Percentiles rank a stretch among this genome's conserved stretches.
Evolutionary conservation across 2,113 vertebrate genomes (phyloP).

Genomic region (Cyanoderma ruficeps): DNA sequence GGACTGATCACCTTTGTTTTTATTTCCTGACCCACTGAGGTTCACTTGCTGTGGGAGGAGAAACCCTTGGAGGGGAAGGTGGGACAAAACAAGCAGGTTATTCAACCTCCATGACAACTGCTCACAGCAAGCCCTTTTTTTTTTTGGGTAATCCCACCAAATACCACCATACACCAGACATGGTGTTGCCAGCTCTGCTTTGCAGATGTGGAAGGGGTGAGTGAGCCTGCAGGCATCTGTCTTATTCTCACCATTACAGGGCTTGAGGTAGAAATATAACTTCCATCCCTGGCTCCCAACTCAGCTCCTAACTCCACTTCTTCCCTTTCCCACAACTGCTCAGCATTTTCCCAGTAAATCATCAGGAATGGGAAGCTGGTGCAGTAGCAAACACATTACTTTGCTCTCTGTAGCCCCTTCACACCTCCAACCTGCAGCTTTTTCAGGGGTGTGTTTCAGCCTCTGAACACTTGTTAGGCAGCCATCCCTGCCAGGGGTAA

Average conservation of each 20-base stretch:
- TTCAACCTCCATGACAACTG: neutral
- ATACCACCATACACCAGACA: fast-evolving
- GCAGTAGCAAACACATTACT: neutral
- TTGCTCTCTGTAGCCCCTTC: neutral
- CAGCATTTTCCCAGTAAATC: neutral
- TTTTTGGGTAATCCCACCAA: neutral
- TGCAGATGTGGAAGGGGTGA: neutral
- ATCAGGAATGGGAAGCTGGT: neutral
- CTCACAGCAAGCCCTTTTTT: neutral
- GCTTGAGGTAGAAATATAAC: neutral
- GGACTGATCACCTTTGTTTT: neutral
- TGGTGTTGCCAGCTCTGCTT: neutral
- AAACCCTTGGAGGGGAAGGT: neutral
- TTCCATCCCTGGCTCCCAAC: neutral
- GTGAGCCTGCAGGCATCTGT: fast-evolving
- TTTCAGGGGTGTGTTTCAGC: neutral
- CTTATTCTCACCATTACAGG: neutral
- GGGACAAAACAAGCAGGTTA: fast-evolving
- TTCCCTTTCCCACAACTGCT: neutral
- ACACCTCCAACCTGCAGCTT: neutral
- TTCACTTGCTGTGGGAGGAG: neutral
- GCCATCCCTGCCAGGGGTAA: neutral
- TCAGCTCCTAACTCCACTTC: neutral
- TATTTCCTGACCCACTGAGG: neutral
- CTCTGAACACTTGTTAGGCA: neutral